phyloP scores from a whole-genome alignment of 2,888 invertebrate species.

The Drosophila differens region DNA sequence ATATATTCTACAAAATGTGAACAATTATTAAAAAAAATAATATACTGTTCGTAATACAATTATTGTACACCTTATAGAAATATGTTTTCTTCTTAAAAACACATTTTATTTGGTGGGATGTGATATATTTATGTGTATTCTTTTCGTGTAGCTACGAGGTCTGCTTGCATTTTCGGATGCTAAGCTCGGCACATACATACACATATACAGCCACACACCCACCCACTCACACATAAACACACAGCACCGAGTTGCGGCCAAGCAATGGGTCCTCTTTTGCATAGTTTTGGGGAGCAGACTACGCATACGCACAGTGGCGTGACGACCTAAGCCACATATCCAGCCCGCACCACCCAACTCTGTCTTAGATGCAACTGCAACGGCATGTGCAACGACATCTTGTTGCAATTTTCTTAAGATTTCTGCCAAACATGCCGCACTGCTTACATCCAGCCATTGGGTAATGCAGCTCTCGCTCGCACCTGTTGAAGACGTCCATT shows the following conservation, averaged over 20 bases:
- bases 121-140: neutral
- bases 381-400: slow-evolving; percentile 63
- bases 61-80: neutral
- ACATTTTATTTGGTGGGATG: neutral
- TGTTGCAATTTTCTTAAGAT: slow-evolving; percentile 78
- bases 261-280: slow-evolving; percentile 61
- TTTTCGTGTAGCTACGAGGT: slow-evolving; percentile 25
- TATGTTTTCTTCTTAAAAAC: neutral
- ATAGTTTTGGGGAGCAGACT: slow-evolving; percentile 70
- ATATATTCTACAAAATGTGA: neutral
- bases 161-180: slow-evolving; percentile 52
- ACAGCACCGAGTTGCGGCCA: neutral
- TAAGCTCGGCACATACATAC: slow-evolving; percentile 38
- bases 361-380: slow-evolving; percentile 25
- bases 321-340: slow-evolving; percentile 24
- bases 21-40: neutral
- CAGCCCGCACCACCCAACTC: slow-evolving; percentile 1
- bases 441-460: slow-evolving; percentile 28
- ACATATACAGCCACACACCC: slow-evolving; percentile 12
- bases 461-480: slow-evolving; percentile 54
- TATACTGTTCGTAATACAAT: neutral
- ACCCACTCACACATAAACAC: slow-evolving; percentile 12
- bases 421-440: slow-evolving; percentile 40
- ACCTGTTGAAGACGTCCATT: slow-evolving; percentile 30
- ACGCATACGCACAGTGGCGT: slow-evolving; percentile 67